Base-by-base conservation (phyloP, 2,797 vertebrate species). In the Cryptoprocta ferox region DNA sequence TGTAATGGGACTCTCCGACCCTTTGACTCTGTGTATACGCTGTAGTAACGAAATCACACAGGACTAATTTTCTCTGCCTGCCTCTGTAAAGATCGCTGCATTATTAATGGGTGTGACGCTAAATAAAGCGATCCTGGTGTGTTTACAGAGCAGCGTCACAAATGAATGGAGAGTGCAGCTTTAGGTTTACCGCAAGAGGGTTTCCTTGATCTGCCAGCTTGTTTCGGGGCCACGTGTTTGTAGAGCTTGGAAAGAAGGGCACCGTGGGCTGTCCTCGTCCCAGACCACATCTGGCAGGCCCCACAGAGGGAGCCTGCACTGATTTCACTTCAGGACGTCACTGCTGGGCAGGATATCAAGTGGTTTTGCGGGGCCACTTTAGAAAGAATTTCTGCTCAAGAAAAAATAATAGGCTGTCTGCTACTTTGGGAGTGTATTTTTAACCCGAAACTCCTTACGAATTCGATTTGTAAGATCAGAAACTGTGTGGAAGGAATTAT, bases 41-140 rank as follows among this genome's bases (percentile, higher is more conserved):
- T 28, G 71, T 75, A 91, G 93, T 95, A 97, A 97, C 2, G 13
- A 90, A 97, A 95, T 95, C 92, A 95, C 93, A 97, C 87, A 87
- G 93, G 89, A 97, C 81, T 78, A 30, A 50, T 96, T 97, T 97
- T 86, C 95, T 86, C 81, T 59, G 32, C 93, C 86, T 76, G 80
- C 96, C 82, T 71, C 95, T 95, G 97, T 94, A 92, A 96, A 94
- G 97, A 61, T 84, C 85, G 76, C 87, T 98, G 97, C 95, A 97
- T 98, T 98, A 98, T 98, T 98, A 71, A 98, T 97, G 89, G 68
- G 2, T n/a, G 84, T 59, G 91, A 32, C 21, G 80, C 97, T 97
- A 98, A 97, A 98, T 96, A 98, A 98, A 98, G 95, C 15, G 30
- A 86, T 96, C 88, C 83, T 18, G 30, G 71, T 89, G 94, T 95